Evolutionary conservation across 2,888 invertebrate species (phyloP).

Genomic region (Elmis aenea): DNA sequence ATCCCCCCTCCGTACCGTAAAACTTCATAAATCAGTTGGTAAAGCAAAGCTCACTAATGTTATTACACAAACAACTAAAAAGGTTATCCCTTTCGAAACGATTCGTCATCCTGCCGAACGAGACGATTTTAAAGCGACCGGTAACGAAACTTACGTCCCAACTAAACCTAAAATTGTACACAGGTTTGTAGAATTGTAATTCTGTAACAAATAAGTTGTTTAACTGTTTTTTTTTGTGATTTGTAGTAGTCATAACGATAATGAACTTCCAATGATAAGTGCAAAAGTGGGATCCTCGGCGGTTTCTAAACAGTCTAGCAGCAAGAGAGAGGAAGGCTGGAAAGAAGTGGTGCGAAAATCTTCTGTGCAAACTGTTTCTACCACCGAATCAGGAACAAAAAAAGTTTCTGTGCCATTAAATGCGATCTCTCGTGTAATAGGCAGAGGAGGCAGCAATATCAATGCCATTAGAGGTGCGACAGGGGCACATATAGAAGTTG

Average conservation of each 20-base stretch:
- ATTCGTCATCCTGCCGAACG: conserved; percentile 65
- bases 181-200: neutral
- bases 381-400: conserved; percentile 59
- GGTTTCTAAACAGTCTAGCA: conserved; percentile 62
- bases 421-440: conserved; percentile 95
- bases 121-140: conserved; percentile 69
- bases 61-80: conserved; percentile 20
- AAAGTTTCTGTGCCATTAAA: conserved; percentile 92
- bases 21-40: conserved; percentile 9
- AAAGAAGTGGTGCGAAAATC: conserved; percentile 92
- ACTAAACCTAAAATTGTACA: too few species aligned
- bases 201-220: neutral
- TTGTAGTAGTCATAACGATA: conserved; percentile 20
- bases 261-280: conserved; percentile 14
- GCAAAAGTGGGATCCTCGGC: conserved; percentile 43
- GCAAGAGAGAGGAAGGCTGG: conserved; percentile 87
- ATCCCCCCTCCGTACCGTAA: conserved; percentile 7
- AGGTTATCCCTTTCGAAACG: conserved; percentile 67
- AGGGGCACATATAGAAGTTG: conserved; percentile 97
- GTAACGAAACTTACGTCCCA: conserved; percentile 57
- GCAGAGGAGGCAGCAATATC: conserved; percentile 95
- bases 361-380: conserved; percentile 52
- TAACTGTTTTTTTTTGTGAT: neutral
- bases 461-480: conserved; percentile 96
- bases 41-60: neutral